Conservation (phyloP, 2,113 vertebrate species). For the Typhlomys cinereus region DNA sequence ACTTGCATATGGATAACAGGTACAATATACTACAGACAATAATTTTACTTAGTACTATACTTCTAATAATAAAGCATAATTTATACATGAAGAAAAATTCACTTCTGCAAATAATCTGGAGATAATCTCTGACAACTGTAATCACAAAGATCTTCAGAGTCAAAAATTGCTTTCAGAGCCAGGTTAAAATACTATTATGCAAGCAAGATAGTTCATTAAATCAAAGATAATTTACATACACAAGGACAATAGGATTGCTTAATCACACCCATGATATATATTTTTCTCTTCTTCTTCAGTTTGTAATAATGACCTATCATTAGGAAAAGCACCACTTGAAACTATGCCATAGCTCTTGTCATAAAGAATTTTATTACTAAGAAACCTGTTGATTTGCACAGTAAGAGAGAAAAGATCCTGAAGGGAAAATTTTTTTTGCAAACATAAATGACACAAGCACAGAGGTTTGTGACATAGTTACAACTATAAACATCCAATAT, state of each 20-base stretch:
- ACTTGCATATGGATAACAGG: too few relatives aligned
- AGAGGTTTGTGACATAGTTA: conserved; percentile 60
- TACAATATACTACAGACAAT: not conserved
- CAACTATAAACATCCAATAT: conserved; percentile 58
- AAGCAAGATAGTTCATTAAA: conserved; percentile 50
- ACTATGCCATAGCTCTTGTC: conserved; percentile 34
- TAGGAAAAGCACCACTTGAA: conserved; percentile 67
- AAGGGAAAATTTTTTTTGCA: conserved; percentile 67
- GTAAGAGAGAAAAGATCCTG: conserved; percentile 66
- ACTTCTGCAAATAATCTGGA: not conserved
- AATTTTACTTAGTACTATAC: not conserved
- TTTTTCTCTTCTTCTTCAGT: conserved; percentile 62
- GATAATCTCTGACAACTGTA: not conserved
- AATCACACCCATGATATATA: conserved; percentile 61
- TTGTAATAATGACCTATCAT: conserved; percentile 55
- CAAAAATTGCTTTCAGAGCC: conserved; percentile 34
- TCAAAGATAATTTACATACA: conserved; percentile 58
- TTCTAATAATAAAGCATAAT: conserved; percentile 36
- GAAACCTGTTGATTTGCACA: conserved; percentile 57
- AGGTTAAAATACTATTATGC: conserved; percentile 58
- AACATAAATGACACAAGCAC: conserved; percentile 45
- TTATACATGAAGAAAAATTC: not conserved
- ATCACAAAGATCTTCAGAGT: not conserved
- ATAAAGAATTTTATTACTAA: conserved; percentile 64
- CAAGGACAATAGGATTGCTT: conserved; percentile 64